Evolutionary conservation across 2,113 vertebrate species (phyloP), one percentile per base, ranked within the genome.

Genomic region (Grus americana): DNA sequence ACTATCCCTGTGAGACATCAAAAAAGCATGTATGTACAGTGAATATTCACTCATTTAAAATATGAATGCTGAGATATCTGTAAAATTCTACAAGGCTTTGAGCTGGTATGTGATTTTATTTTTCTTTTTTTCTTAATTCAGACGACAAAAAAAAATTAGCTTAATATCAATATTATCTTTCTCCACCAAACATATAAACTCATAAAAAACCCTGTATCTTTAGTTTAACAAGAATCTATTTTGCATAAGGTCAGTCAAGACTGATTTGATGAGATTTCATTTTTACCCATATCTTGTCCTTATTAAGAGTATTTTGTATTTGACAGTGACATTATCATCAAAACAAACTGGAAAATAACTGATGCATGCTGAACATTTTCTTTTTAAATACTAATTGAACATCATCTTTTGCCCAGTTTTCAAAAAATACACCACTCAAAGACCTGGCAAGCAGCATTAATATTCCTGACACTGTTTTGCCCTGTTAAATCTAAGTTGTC

Each of bases 131-230:
- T 24, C 29, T 50, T 81, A n/a, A 79, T 71, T 75, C 71, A 75
- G 4, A 34, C 47, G 9, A 63, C 5, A 79, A 63, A 61, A 18
- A 27, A 58, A 54, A 72, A 8, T 66, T 71, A 3, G 11, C 27
- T 81, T 44, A 63, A 34, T 1, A 58, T 23, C n/a, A 34, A 9
- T 59, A 80, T 68, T 63, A n/a, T 27, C 30, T 42, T 93, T 90
- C 29, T 55, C 59, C 32, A 73, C 8, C 27, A 68, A 80, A 65
- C 34, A 61, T 1, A 1, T 16, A 61, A 88, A 44, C 11, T 27
- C 36, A 47, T 15, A 19, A 66, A 47, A 44, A 5, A 2, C 19
- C 2, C 2, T 0, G 1, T 20, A 73, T 5, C 15, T 40, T 46
- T n/a, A 74, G 13, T 70, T 81, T 19, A 90, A 42, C 8, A 92